Evolutionary conservation across 2,888 invertebrate genomes (phyloP).

Genomic region (Prosapia bicincta): DNA sequence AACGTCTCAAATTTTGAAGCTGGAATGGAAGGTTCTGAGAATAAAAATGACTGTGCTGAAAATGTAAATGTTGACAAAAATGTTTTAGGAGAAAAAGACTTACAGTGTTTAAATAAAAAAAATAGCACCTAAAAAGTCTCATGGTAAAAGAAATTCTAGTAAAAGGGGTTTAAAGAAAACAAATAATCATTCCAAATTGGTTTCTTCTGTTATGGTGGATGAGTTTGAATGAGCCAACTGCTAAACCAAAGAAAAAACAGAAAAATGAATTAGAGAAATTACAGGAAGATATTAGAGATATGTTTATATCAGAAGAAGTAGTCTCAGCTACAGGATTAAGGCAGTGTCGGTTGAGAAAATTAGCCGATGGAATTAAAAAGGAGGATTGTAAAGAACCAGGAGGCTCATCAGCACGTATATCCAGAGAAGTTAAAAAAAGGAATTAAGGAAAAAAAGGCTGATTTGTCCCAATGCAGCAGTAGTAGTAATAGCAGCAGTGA

Average conservation of each 20-base stretch:
- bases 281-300: slow-evolving; percentile 66
- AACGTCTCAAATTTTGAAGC: too few species aligned
- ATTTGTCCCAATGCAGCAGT: too few species aligned
- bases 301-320: slow-evolving; percentile 63
- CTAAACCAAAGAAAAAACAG: slow-evolving; percentile 37
- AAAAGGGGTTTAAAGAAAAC: background rate
- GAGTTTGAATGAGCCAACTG: background rate
- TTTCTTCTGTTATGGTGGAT: background rate
- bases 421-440: too few species aligned
- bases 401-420: too few species aligned
- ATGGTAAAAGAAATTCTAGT: background rate
- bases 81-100: too few species aligned
- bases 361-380: too few species aligned
- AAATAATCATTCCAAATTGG: too few species aligned
- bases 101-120: background rate
- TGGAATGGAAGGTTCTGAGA: too few species aligned
- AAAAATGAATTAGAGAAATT: slow-evolving; percentile 58
- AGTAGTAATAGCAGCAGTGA: too few species aligned
- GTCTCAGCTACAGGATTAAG: slow-evolving; percentile 61
- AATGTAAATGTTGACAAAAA: background rate
- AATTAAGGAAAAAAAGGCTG: too few species aligned
- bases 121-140: background rate
- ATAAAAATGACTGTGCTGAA: background rate
- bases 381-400: too few species aligned
- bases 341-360: slow-evolving; percentile 50